These are phyloP conservation scores for Myodes glareolus DNA, from an alignment of 2,113 vertebrate genomes.

Conservation along the genomic window DNA sequence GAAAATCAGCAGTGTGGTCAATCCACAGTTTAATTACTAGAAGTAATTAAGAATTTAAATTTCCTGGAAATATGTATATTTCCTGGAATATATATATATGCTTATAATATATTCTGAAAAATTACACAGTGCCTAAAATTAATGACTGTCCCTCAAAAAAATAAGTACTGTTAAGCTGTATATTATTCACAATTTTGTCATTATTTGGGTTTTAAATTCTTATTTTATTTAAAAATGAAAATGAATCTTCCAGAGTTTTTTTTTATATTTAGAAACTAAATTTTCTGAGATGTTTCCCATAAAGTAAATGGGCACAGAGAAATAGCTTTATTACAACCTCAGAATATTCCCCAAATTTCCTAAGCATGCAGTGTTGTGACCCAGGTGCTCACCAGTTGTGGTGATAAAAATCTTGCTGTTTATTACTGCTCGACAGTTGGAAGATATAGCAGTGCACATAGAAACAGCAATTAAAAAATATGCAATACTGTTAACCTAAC, in stretches of 20 bases:
- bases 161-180: not conserved
- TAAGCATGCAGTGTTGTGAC: not conserved
- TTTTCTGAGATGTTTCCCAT: not conserved
- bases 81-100: not conserved
- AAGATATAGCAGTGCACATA: constrained; percentile 66
- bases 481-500: constrained; percentile 58
- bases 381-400: constrained; percentile 68
- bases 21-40: not conserved
- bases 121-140: not conserved
- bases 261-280: not conserved
- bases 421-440: constrained; percentile 51
- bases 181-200: not conserved
- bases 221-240: constrained; percentile 16
- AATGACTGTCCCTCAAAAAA: not conserved
- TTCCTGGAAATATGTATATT: constrained; percentile 6
- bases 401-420: constrained; percentile 71
- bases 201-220: constrained; percentile 49
- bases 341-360: not conserved
- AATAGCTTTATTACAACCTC: not conserved
- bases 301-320: not conserved
- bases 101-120: constrained; percentile 36
- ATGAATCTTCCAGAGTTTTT: not conserved
- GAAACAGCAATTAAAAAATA: constrained; percentile 74
- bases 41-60: not conserved
- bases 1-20: not conserved